Base-by-base conservation (phyloP, 2,888 invertebrate species). In the Cheilosia soror region DNA sequence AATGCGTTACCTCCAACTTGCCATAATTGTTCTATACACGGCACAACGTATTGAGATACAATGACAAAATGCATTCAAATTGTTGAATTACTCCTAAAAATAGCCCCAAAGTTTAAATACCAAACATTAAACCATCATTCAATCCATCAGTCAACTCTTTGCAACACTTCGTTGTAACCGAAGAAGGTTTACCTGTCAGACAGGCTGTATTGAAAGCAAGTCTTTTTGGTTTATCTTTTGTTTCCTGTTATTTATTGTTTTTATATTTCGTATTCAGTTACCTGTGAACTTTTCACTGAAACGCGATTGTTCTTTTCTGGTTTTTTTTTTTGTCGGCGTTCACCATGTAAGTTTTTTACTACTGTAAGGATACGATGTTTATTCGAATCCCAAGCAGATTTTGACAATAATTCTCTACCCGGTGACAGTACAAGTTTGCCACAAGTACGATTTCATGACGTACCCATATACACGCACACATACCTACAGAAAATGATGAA, bases 361-460 rank as follows among this genome's bases (percentile, higher is more conserved):
- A 20, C 20, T 44, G 66, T 31, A 29, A 47, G 66, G 57, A 73
- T 66, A 40, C 31, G 73, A 69, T 79, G 68, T 73, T 79, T 84
- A 84, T 84, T 79, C 75, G 79, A 79, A 65, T 75, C 79, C 44
- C 69, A 31, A 69, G 78, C 79, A 84, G 79, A 84, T 84, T 84
- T 80, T 63, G 60, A 75, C 84, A 84, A 80, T 84, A 80, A 84
- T 84, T 84, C 75, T 58, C 80, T 49, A 80, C 75, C 76, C 53
- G 47, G 71, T 58, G 62, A 55, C 69, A 37, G 60, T 69, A 80
- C 68, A 84, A 80, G 80, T 80, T 80, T 84, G 55, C 68, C 68
- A 51, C 75, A 80, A 80, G 80, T 84, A 80, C 49, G 71, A 84
- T 84, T 66, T 84, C 66, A 80, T 80, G 75, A 69, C 80, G 65